Evolutionary conservation across 2,888 invertebrate species (phyloP).

Genomic region (Lomographa bimaculata): DNA sequence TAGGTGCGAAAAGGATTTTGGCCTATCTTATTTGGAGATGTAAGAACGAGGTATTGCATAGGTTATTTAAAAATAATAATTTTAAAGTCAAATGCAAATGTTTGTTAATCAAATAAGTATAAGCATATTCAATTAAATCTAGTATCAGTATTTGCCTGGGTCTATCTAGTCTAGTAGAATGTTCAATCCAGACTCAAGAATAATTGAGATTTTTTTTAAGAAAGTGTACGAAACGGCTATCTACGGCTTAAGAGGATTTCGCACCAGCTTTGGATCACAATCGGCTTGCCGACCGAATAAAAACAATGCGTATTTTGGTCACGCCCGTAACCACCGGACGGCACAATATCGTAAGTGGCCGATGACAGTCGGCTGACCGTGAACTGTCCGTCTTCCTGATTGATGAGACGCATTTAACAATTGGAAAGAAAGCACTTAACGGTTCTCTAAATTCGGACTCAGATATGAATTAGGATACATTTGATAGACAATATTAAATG

Average conservation of each 20-base stretch:
- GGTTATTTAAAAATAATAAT: no score
- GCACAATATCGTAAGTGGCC: constrained; percentile 40
- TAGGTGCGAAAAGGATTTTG: no score
- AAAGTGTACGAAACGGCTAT: background rate
- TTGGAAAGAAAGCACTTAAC: constrained; percentile 34
- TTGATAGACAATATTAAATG: no score
- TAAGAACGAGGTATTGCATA: no score
- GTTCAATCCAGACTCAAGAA: no score
- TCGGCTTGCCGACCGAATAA: constrained; percentile 24
- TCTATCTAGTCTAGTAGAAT: no score
- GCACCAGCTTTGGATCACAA: constrained; percentile 18
- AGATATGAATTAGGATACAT: constrained; percentile 8
- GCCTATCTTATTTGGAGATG: no score
- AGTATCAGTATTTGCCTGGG: no score
- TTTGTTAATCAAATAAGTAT: no score
- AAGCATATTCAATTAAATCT: no score
- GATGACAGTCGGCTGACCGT: constrained; percentile 37
- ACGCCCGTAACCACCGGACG: constrained; percentile 38
- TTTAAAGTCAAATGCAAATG: no score
- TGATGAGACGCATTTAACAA: constrained; percentile 45
- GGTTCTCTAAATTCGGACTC: constrained; percentile 16
- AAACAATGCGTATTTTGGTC: constrained; percentile 41
- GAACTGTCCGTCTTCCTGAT: constrained; percentile 53
- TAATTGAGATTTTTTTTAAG: no score
- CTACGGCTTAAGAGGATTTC: constrained; percentile 5